A percentile compares a stretch with the other conserved stretches of the same genome.
These are phyloP conservation scores for Ibidorhyncha struthersii DNA, from an alignment of 2,113 vertebrate species.

Conservation along the genomic window DNA sequence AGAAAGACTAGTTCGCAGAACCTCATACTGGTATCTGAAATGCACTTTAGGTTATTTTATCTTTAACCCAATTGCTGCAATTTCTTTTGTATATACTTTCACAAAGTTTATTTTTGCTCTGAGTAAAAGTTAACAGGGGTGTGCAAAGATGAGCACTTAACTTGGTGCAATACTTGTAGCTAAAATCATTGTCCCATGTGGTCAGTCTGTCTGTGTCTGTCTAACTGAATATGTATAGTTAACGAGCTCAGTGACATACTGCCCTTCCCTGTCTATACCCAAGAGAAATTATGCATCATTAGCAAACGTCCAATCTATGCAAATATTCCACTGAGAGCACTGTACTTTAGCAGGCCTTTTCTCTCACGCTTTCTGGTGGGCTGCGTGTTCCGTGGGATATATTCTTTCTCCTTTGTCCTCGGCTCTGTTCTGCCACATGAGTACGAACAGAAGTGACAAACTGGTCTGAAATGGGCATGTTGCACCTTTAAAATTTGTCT, in stretches of 20 bases:
- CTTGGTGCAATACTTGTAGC: conserved; percentile 81
- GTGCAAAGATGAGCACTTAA: conserved; percentile 81
- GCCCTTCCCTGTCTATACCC: conserved; percentile 32
- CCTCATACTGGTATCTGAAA: conserved; percentile 79
- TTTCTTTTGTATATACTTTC: conserved; percentile 80
- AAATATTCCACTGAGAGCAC: conserved; percentile 70
- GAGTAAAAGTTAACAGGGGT: conserved; percentile 77
- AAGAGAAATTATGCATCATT: conserved; percentile 65
- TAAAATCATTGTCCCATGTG: conserved; percentile 61
- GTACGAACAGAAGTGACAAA: neutral
- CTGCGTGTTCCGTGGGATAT: neutral
- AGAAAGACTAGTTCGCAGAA: conserved; percentile 71
- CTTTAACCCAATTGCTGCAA: conserved; percentile 82
- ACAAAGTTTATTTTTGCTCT: conserved; percentile 82
- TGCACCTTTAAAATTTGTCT: conserved; percentile 59
- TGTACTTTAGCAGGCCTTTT: conserved; percentile 35
- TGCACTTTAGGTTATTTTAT: conserved; percentile 86
- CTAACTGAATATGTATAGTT: conserved; percentile 18
- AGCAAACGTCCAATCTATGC: conserved; percentile 78
- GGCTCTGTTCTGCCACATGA: neutral
- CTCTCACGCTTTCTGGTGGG: conserved; percentile 60
- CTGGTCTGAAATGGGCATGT: conserved; percentile 29
- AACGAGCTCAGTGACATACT: neutral
- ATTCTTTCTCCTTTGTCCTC: neutral
- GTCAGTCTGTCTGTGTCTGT: conserved; percentile 49